These are phyloP conservation scores for Trichoplusia ni DNA, from an alignment of 1,140 invertebrate genomes.

Conservation along the genomic window DNA sequence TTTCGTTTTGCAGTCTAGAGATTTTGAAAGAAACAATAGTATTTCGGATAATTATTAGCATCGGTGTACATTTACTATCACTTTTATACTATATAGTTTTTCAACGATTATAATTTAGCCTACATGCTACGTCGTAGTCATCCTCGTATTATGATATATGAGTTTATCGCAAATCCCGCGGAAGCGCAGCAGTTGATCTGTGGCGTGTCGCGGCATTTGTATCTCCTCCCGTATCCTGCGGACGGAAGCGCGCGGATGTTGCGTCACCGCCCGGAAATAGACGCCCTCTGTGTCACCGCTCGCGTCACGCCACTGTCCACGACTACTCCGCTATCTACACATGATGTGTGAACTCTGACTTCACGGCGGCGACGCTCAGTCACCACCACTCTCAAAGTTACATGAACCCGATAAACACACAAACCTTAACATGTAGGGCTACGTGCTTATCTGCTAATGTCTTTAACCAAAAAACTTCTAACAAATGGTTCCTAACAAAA, in stretches of 20 bases:
- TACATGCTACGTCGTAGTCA: conserved; percentile 3
- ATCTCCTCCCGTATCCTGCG: conserved; percentile 65
- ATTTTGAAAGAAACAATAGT: too few species aligned
- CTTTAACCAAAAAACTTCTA: conserved; percentile 33
- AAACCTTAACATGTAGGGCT: conserved; percentile 28
- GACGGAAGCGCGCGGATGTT: conserved; percentile 71
- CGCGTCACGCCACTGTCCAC: conserved; percentile 52
- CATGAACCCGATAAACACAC: not conserved
- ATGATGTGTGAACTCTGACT: conserved; percentile 33
- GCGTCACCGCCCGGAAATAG: conserved; percentile 74
- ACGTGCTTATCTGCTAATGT: conserved; percentile 44
- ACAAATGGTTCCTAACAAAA: conserved; percentile 42
- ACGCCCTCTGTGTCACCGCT: conserved; percentile 73
- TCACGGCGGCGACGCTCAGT: conserved; percentile 13
- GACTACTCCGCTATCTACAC: conserved; percentile 38
- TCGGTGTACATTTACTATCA: too few species aligned
- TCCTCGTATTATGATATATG: not conserved
- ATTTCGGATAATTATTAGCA: too few species aligned
- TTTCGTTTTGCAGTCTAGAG: too few species aligned
- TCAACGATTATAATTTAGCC: too few species aligned
- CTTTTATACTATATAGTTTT: too few species aligned
- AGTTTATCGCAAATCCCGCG: conserved; percentile 62
- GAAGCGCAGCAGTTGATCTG: conserved; percentile 64
- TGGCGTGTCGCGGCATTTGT: conserved; percentile 45
- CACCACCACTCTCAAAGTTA: not conserved